Evolutionary conservation across 1,140 invertebrate species (phyloP).

Genomic region (Heterodera carotae): DNA sequence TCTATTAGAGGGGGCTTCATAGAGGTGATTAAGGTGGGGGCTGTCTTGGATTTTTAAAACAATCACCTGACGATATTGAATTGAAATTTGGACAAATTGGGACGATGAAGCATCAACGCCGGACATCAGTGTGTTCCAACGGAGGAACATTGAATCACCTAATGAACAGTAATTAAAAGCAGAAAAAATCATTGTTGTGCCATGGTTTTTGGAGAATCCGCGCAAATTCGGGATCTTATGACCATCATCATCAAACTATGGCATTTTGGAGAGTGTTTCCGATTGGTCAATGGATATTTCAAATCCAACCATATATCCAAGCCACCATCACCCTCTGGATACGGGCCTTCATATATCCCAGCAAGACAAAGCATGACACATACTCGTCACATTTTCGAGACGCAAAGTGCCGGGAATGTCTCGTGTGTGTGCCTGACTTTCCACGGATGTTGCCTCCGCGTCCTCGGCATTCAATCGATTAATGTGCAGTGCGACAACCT

Average conservation of each 20-base stretch:
- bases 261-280: too few species aligned
- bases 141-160: conserved; percentile 46
- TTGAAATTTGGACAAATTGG: conserved; percentile 41
- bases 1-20: too few species aligned
- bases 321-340: too few species aligned
- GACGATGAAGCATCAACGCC: background rate
- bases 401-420: conserved; percentile 61
- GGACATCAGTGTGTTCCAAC: conserved; percentile 53
- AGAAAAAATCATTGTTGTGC: background rate
- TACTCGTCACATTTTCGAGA: conserved; percentile 60
- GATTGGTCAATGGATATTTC: too few species aligned
- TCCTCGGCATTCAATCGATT: conserved; percentile 61
- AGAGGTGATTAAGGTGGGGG: too few species aligned
- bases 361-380: background rate
- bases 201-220: too few species aligned
- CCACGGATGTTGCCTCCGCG: conserved; percentile 58
- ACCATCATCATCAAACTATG: too few species aligned
- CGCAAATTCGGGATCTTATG: too few species aligned
- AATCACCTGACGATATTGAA: conserved; percentile 56
- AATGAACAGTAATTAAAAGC: background rate
- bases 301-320: too few species aligned
- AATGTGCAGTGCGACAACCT: conserved; percentile 59
- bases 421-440: conserved; percentile 52
- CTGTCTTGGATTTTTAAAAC: too few species aligned
- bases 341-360: too few species aligned